A percentile compares a stretch with the other conserved stretches of the same genome.
These are phyloP conservation scores for Marcusenius ussheri DNA, from an alignment of 2,113 vertebrate genomes.

Conservation along the genomic window DNA sequence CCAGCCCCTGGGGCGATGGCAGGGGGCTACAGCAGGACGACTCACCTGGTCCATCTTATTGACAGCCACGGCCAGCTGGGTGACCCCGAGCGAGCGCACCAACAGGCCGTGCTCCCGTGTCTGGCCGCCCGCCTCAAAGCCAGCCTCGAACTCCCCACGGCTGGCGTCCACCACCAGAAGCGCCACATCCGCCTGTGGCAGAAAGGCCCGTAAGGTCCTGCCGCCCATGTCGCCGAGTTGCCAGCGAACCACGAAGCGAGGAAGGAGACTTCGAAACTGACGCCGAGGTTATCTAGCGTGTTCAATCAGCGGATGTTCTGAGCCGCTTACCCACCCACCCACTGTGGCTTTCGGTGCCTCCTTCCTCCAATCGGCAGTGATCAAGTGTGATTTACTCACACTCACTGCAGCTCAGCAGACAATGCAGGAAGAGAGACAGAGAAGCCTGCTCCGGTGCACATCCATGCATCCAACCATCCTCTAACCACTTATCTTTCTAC, in stretches of 20 bases:
- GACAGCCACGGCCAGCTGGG: conserved; percentile 88
- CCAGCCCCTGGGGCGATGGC: neutral
- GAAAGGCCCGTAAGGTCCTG: neutral
- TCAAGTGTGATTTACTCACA: neutral
- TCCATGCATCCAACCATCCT: neutral
- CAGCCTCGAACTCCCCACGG: conserved; percentile 94
- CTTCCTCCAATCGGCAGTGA: neutral
- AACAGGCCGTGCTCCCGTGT: conserved; percentile 91
- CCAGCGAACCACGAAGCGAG: neutral
- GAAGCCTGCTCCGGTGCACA: neutral
- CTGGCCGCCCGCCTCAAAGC: conserved; percentile 92
- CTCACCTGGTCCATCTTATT: conserved; percentile 98
- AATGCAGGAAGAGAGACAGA: neutral
- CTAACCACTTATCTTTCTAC: neutral
- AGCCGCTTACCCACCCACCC: neutral
- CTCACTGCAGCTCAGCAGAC: neutral
- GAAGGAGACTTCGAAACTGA: neutral
- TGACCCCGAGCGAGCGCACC: conserved; percentile 94
- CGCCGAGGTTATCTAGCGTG: neutral
- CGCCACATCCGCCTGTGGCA: conserved; percentile 84
- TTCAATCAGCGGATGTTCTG: neutral
- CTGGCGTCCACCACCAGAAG: conserved; percentile 91
- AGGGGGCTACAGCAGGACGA: neutral
- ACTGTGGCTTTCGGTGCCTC: neutral
- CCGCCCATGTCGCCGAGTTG: neutral